Evolutionary conservation across 2,888 invertebrate species (phyloP).

Genomic region (Cataglyphis albicans): DNA sequence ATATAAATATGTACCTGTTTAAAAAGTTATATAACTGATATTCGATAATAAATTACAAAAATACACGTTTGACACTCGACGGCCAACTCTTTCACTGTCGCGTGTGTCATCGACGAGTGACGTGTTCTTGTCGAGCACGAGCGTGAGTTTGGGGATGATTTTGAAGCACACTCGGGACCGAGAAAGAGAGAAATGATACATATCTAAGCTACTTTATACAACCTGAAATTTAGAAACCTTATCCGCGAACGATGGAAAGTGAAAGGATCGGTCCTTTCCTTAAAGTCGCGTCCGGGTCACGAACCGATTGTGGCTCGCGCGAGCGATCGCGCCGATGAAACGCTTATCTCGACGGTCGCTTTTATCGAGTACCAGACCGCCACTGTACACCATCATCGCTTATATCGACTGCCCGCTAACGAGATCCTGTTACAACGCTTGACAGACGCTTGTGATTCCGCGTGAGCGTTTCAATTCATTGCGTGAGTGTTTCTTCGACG

Average conservation of each 20-base stretch:
- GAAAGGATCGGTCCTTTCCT: slow-evolving; percentile 26
- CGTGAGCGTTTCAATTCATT: slow-evolving; percentile 51
- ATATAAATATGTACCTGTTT: neutral
- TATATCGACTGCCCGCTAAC: slow-evolving; percentile 62
- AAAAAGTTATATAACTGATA: slow-evolving; percentile 9
- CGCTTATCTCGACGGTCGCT: slow-evolving; percentile 61
- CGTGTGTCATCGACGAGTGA: neutral
- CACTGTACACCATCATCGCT: slow-evolving; percentile 48
- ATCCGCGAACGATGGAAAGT: slow-evolving; percentile 22
- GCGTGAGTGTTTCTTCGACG: slow-evolving; percentile 1
- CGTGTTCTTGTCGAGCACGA: neutral
- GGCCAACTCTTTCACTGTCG: neutral
- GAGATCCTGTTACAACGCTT: slow-evolving; percentile 67
- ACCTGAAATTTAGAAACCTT: neutral
- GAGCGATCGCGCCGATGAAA: slow-evolving; percentile 58
- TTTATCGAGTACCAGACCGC: slow-evolving; percentile 62
- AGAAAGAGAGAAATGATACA: neutral
- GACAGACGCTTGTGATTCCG: slow-evolving; percentile 55
- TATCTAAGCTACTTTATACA: neutral
- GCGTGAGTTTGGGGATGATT: neutral
- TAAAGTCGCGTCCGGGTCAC: slow-evolving; percentile 17
- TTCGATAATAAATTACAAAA: neutral
- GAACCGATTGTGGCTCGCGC: neutral
- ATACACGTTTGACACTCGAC: neutral
- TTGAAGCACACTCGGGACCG: neutral